Percentiles rank a stretch among this genome's conserved stretches.
Conservation (phyloP, 1,140 invertebrate genomes). For the Ganaspis sp. region DNA sequence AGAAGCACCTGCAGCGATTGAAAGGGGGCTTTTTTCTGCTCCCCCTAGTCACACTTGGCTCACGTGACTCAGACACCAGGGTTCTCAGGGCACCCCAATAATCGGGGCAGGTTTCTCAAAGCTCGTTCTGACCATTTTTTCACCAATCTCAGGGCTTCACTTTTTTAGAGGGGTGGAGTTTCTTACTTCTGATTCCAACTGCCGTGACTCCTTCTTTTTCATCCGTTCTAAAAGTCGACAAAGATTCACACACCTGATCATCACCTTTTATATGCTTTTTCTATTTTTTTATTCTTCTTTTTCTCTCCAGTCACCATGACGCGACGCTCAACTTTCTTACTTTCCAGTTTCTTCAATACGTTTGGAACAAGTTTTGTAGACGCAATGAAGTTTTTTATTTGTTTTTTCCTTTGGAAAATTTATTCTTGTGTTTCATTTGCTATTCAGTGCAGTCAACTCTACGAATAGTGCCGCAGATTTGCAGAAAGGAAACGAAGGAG, state of each 20-base stretch:
- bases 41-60: slow-evolving; percentile 20
- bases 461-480: too few species aligned
- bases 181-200: background rate
- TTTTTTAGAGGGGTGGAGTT: background rate
- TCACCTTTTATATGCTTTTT: background rate
- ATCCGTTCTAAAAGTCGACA: background rate
- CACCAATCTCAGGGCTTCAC: background rate
- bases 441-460: too few species aligned
- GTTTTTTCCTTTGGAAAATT: too few species aligned
- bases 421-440: too few species aligned
- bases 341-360: too few species aligned
- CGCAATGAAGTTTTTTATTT: background rate
- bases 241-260: slow-evolving; percentile 6
- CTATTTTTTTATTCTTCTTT: background rate
- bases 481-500: too few species aligned
- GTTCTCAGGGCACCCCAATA: background rate
- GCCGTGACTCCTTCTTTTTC: slow-evolving; percentile 4
- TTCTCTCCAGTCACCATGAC: background rate
- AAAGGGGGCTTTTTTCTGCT: background rate
- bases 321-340: background rate
- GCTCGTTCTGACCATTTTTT: slow-evolving; percentile 8
- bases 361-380: background rate
- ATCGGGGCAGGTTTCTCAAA: background rate
- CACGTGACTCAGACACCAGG: background rate
- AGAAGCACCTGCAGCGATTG: background rate